Evolutionary conservation across 2,888 invertebrate genomes (phyloP).

Genomic region (Ochropleura plecta): DNA sequence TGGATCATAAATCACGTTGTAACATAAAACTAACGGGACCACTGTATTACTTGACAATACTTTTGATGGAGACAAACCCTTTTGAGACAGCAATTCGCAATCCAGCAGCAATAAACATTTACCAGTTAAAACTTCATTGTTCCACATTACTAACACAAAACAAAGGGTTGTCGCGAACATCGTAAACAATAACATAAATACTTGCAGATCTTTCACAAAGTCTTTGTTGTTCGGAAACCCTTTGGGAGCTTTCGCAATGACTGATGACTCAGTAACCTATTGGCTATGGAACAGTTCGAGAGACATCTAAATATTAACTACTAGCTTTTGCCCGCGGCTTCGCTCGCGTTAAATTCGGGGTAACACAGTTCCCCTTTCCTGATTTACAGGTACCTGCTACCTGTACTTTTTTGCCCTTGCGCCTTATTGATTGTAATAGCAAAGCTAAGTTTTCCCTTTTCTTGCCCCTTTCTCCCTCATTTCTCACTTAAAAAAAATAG

Average conservation of each 20-base stretch:
- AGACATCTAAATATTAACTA: slow-evolving; percentile 72
- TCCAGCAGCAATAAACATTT: slow-evolving; percentile 77
- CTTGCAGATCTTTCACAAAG: slow-evolving; percentile 74
- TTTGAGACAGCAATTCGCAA: slow-evolving; percentile 73
- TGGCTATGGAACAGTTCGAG: slow-evolving; percentile 65
- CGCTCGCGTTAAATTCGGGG: too few species aligned
- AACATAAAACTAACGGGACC: slow-evolving; percentile 64
- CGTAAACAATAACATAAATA: slow-evolving; percentile 80
- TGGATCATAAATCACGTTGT: slow-evolving; percentile 63
- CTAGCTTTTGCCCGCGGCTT: too few species aligned
- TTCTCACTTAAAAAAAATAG: too few species aligned
- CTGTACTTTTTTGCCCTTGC: too few species aligned
- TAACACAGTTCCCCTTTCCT: too few species aligned
- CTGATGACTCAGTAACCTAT: slow-evolving; percentile 80
- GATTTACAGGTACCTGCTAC: too few species aligned
- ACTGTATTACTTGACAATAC: slow-evolving; percentile 55
- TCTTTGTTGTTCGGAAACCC: slow-evolving; percentile 74
- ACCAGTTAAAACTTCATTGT: slow-evolving; percentile 74
- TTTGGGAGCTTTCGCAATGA: slow-evolving; percentile 77
- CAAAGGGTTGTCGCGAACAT: slow-evolving; percentile 78
- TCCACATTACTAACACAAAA: slow-evolving; percentile 68
- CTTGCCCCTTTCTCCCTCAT: too few species aligned
- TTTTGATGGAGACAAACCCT: slow-evolving; percentile 53
- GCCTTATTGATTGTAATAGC: too few species aligned
- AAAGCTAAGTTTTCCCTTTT: too few species aligned